A percentile compares a stretch with the other conserved stretches of the same genome.
Conservation (phyloP, 2,797 vertebrate genomes). For the Myripristis jacobus region DNA sequence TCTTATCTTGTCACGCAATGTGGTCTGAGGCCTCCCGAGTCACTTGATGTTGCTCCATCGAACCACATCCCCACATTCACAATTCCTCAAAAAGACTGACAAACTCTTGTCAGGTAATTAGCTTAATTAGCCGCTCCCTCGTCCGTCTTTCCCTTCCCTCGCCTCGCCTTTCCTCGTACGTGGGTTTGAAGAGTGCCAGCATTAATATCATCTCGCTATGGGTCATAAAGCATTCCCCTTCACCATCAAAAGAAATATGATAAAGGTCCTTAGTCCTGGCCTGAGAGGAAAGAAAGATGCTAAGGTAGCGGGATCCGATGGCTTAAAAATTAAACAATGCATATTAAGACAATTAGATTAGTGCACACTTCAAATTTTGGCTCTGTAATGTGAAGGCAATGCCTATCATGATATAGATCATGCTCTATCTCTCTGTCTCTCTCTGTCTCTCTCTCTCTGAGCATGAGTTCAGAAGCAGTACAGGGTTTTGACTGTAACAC, state of each 20-base stretch:
- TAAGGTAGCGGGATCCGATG: constrained; percentile 35
- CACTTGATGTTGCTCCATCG: constrained; percentile 48
- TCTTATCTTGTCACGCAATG: constrained; percentile 59
- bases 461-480: background rate
- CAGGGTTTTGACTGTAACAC: background rate
- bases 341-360: constrained; percentile 50
- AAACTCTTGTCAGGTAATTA: constrained; percentile 73
- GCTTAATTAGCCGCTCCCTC: constrained; percentile 75
- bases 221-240: constrained; percentile 74
- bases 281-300: constrained; percentile 30
- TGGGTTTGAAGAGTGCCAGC: constrained; percentile 54
- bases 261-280: constrained; percentile 48
- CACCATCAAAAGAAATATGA: constrained; percentile 54
- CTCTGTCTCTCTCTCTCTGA: background rate
- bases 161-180: constrained; percentile 46
- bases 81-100: constrained; percentile 64
- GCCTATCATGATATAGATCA: background rate
- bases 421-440: too few species aligned
- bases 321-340: constrained; percentile 52
- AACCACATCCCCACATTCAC: constrained; percentile 55
- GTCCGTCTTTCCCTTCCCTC: constrained; percentile 49
- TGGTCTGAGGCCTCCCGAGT: constrained; percentile 48
- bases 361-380: constrained; percentile 33
- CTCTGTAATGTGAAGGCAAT: constrained; percentile 10
- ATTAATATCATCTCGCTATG: constrained; percentile 68